These are phyloP conservation scores for Meandrusa payeni DNA, from an alignment of 2,888 invertebrate species.

Conservation along the genomic window DNA sequence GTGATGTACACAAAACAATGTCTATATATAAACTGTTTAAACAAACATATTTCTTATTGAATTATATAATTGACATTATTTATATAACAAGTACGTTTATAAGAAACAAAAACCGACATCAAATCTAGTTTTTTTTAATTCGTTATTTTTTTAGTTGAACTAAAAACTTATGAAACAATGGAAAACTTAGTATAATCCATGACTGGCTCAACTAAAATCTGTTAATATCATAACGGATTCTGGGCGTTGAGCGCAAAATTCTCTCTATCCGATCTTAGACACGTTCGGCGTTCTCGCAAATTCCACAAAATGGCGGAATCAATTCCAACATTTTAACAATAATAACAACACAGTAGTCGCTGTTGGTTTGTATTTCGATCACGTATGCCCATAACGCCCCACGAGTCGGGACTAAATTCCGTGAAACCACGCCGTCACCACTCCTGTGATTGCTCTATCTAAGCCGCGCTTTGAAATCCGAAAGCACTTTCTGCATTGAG, in stretches of 20 bases:
- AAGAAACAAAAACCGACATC: no score
- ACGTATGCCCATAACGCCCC: slow-evolving; percentile 59
- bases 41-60: no score
- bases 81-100: no score
- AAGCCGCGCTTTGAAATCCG: slow-evolving; percentile 43
- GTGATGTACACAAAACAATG: no score
- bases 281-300: slow-evolving; percentile 21
- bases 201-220: slow-evolving; percentile 16
- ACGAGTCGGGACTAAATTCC: slow-evolving; percentile 38
- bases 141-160: no score
- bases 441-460: slow-evolving; percentile 58
- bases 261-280: slow-evolving; percentile 24
- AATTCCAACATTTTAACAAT: slow-evolving; percentile 37
- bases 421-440: slow-evolving; percentile 46
- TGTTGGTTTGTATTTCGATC: slow-evolving; percentile 53
- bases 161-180: background rate
- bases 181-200: slow-evolving; percentile 4
- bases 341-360: slow-evolving; percentile 41
- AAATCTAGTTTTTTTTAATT: no score
- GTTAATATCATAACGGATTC: slow-evolving; percentile 17
- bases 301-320: slow-evolving; percentile 30
- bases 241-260: slow-evolving; percentile 19
- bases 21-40: no score
- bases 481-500: slow-evolving; percentile 26
- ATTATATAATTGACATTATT: no score